phyloP scores from a whole-genome alignment of 2,797 vertebrate species.

The Neosilurus hyrtlii region DNA sequence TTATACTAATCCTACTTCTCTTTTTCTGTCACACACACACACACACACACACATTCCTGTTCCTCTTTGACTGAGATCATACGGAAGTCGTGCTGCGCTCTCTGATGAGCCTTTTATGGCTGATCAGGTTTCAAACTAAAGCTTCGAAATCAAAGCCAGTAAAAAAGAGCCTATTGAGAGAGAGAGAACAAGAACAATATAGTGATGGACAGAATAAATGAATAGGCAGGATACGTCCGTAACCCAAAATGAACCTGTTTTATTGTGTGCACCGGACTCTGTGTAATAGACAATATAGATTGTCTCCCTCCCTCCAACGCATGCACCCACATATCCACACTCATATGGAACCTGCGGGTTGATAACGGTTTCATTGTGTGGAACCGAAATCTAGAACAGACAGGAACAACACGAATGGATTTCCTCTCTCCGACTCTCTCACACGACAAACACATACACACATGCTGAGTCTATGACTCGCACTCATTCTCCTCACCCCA shows the following conservation, averaged over 20 bases:
- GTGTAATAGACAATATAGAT: background rate
- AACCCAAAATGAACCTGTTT: constrained; percentile 11
- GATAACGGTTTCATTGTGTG: constrained; percentile 47
- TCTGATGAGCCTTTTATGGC: constrained; percentile 35
- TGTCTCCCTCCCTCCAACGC: background rate
- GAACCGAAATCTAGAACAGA: constrained; percentile 45
- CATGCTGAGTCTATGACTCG: background rate
- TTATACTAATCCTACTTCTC: background rate
- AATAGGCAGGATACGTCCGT: constrained; percentile 8
- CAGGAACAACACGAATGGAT: constrained; percentile 42
- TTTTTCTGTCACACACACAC: background rate
- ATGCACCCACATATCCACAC: background rate
- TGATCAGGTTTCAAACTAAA: constrained; percentile 39
- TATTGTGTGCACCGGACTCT: constrained; percentile 41
- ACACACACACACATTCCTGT: constrained; percentile 32
- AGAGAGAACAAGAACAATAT: background rate
- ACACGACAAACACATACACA: background rate
- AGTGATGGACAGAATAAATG: constrained; percentile 28
- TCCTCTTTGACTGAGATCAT: constrained; percentile 27
- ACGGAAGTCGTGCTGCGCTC: constrained; percentile 30
- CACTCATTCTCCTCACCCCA: constrained; percentile 31
- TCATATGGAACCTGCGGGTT: constrained; percentile 1
- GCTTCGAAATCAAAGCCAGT: constrained; percentile 28
- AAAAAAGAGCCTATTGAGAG: constrained; percentile 24
- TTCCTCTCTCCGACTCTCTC: constrained; percentile 12